These are phyloP conservation scores for Hemicrepidius hirtus DNA, from an alignment of 2,888 invertebrate genomes.

Conservation along the genomic window DNA sequence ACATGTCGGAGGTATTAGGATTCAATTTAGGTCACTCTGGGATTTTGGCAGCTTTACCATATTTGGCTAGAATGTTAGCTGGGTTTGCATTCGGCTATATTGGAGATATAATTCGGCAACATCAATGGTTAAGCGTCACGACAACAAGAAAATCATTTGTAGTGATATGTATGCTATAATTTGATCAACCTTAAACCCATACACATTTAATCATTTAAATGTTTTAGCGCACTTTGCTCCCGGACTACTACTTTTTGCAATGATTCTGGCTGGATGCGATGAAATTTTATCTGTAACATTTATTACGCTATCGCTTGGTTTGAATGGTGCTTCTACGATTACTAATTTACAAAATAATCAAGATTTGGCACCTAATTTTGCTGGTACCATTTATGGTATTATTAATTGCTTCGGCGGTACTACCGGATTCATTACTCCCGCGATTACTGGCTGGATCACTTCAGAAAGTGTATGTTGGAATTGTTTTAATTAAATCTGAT, in stretches of 20 bases:
- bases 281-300: conserved; percentile 78
- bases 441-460: conserved; percentile 78
- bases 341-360: conserved; percentile 74
- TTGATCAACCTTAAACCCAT: too few relatives aligned
- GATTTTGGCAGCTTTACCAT: conserved; percentile 81
- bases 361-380: conserved; percentile 84
- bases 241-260: conserved; percentile 73
- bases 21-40: conserved; percentile 84
- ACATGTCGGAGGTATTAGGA: conserved; percentile 82
- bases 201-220: too few relatives aligned
- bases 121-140: conserved; percentile 72
- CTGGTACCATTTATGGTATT: conserved; percentile 83
- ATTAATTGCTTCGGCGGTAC: conserved; percentile 83
- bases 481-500: neutral
- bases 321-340: conserved; percentile 71
- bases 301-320: conserved; percentile 81
- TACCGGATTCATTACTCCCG: conserved; percentile 82
- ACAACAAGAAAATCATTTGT: conserved; percentile 80
- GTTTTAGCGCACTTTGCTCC: conserved; percentile 71
- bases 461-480: conserved; percentile 62
- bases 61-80: conserved; percentile 80
- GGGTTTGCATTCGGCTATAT: conserved; percentile 83
- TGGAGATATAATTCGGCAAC: conserved; percentile 78
- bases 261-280: conserved; percentile 79
- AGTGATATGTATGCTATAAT: conserved; percentile 75